Evolutionary conservation across 2,888 invertebrate species (phyloP).

Genomic region (Philaethria dido): DNA sequence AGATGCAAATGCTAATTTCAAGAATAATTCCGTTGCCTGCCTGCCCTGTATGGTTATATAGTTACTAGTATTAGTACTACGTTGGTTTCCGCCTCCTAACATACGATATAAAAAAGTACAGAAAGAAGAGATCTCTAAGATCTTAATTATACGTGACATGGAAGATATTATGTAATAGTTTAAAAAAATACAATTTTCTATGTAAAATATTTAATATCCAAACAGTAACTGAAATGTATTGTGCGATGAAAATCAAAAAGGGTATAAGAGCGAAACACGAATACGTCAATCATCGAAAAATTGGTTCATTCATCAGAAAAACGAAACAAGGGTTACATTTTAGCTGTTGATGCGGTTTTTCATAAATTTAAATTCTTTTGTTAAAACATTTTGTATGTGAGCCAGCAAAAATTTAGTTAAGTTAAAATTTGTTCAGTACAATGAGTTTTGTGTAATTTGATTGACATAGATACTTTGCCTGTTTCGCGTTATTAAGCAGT

Average conservation of each 20-base stretch:
- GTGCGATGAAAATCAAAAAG: conserved; percentile 9
- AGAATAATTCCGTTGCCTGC: too few species aligned
- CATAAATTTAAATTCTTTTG: conserved; percentile 26
- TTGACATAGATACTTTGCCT: background rate
- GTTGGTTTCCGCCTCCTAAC: too few species aligned
- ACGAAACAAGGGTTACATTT: conserved; percentile 26
- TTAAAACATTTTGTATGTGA: conserved; percentile 19
- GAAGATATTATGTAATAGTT: too few species aligned
- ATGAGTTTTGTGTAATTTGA: conserved; percentile 11
- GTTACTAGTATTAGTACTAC: too few species aligned
- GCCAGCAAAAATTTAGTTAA: conserved; percentile 12
- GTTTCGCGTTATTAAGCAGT: background rate
- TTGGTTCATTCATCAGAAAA: conserved; percentile 27
- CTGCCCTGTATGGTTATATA: too few species aligned
- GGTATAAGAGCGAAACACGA: conserved; percentile 16
- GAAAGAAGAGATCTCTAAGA: too few species aligned
- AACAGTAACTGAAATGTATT: conserved; percentile 21
- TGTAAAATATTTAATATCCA: background rate
- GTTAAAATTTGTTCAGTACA: conserved; percentile 11
- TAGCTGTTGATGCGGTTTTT: conserved; percentile 24
- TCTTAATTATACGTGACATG: too few species aligned
- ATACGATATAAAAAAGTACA: too few species aligned
- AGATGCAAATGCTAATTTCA: too few species aligned
- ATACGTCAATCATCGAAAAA: conserved; percentile 26
- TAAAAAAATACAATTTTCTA: background rate